A percentile compares a stretch with the other conserved stretches of the same genome.
phyloP scores from a whole-genome alignment of 2,888 invertebrate species.

The Leptothorax acervorum region DNA sequence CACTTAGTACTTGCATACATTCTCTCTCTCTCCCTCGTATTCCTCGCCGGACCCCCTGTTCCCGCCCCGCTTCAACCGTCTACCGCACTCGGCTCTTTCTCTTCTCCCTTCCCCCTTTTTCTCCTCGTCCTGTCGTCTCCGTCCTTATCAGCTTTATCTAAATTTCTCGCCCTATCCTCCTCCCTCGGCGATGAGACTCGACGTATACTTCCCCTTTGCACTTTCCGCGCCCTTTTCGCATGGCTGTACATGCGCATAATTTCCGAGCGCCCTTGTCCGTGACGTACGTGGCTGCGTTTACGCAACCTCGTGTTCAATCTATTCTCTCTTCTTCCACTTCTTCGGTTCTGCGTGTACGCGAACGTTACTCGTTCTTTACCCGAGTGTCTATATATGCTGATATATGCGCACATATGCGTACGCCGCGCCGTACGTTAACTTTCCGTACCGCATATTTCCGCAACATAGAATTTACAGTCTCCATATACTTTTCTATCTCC shows the following conservation, averaged over 20 bases:
- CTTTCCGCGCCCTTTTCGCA: slow-evolving; percentile 53
- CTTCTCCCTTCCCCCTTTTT: not conserved
- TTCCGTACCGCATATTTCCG: slow-evolving; percentile 22
- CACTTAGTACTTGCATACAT: slow-evolving; percentile 82
- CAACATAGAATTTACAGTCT: slow-evolving; percentile 15
- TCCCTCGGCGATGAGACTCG: slow-evolving; percentile 7
- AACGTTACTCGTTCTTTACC: slow-evolving; percentile 38
- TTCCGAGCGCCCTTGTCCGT: slow-evolving; percentile 36
- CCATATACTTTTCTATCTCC: slow-evolving; percentile 5
- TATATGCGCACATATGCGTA: not conserved
- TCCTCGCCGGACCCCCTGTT: slow-evolving; percentile 40
- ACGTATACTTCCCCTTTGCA: slow-evolving; percentile 38
- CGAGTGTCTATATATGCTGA: slow-evolving; percentile 16
- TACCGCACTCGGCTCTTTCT: slow-evolving; percentile 39
- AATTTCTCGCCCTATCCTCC: slow-evolving; percentile 47
- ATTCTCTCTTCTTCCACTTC: slow-evolving; percentile 36
- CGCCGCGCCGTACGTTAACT: not conserved
- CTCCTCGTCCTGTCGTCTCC: slow-evolving; percentile 4
- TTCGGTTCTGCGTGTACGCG: not conserved
- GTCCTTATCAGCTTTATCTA: slow-evolving; percentile 46
- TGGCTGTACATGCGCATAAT: slow-evolving; percentile 53
- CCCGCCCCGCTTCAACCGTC: slow-evolving; percentile 39
- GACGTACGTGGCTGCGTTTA: slow-evolving; percentile 41
- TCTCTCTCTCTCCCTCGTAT: slow-evolving; percentile 55
- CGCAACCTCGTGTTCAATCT: slow-evolving; percentile 45